Evolutionary conservation across 2,113 vertebrate species (phyloP), one percentile per base, ranked within the genome.

Genomic region (Emberiza fucata): DNA sequence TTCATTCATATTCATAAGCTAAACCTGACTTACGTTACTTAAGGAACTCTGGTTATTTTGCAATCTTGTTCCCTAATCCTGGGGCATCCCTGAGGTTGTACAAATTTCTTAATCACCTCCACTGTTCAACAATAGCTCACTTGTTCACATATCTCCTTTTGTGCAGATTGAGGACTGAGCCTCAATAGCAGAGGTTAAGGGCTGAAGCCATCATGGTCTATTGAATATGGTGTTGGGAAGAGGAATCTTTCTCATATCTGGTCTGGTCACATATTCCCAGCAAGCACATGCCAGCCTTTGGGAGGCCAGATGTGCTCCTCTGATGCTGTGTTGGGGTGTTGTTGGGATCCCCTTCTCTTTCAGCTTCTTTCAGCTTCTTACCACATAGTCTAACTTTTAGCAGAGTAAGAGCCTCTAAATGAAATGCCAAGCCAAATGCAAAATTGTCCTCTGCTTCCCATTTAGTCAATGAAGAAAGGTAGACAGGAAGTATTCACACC

Each of bases 271-370:
- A 0, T 7, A 9, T 29, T 85, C 33, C n/a, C 33, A 50, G 24
- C 5, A 73, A 59, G 37, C 22, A 47, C 22, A 25, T 1, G 1
- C 11, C 33, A 73, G 23, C 17, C 63, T 84, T 75, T 64, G 20
- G 27, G 45, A 80, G 17, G 31, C 23, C 60, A 21, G 31, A 13
- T 7, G 1, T 21, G 2, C 14, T 48, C 9, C 51, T 76, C 9
- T 11, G 2, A n/a, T 70, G 44, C 6, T 35, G 23, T 6, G 3
- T 19, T 0, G 0, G 27, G 31, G 4, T 21, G 9, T 56, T 53
- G 2, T 3, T 24, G 12, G 12, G 20, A 8, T 39, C 8, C 6
- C 5, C 18, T 65, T 33, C 40, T 54, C 57, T 54, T 50, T 60
- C n/a, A n/a, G n/a, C n/a, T n/a, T n/a, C n/a, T n/a, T n/a, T 21